A percentile compares a stretch with the other conserved stretches of the same genome.
Evolutionary conservation across 2,888 invertebrate genomes (phyloP).

Genomic region (Ophion obscuratus): DNA sequence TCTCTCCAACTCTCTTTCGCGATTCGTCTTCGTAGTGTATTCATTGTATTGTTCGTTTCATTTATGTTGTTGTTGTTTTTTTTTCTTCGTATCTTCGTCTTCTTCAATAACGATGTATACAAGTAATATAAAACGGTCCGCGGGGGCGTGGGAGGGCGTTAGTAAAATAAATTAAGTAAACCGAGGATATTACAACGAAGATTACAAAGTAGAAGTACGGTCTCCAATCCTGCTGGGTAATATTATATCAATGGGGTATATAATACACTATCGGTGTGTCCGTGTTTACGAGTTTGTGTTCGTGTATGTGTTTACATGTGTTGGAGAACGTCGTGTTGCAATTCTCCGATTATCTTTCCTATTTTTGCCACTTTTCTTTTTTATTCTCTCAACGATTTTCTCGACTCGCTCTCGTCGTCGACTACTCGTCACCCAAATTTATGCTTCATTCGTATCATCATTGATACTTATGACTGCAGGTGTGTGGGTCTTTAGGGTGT

Average conservation of each 20-base stretch:
- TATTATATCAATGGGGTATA: constrained; percentile 69
- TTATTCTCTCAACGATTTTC: background rate
- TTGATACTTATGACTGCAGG: background rate
- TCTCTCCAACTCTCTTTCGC: constrained; percentile 9
- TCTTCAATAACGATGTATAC: constrained; percentile 36
- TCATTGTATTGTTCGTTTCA: constrained; percentile 18
- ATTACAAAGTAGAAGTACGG: constrained; percentile 61
- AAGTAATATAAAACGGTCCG: constrained; percentile 79
- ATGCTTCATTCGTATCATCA: background rate
- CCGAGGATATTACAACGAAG: constrained; percentile 75
- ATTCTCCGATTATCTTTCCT: constrained; percentile 17
- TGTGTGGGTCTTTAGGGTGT: background rate
- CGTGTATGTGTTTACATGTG: constrained; percentile 39
- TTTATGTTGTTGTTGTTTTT: constrained; percentile 45
- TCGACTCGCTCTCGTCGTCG: background rate
- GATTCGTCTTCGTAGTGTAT: constrained; percentile 23
- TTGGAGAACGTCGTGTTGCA: constrained; percentile 41
- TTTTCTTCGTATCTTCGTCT: constrained; percentile 18
- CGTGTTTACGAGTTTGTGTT: constrained; percentile 63
- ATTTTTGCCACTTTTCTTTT: background rate
- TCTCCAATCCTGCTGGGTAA: constrained; percentile 59
- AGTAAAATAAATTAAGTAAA: constrained; percentile 82
- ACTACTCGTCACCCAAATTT: background rate
- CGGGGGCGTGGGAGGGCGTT: constrained; percentile 63
- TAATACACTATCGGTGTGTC: constrained; percentile 78